Conservation (phyloP, 2,888 invertebrate genomes). For the Steinernema carpocapsae region DNA sequence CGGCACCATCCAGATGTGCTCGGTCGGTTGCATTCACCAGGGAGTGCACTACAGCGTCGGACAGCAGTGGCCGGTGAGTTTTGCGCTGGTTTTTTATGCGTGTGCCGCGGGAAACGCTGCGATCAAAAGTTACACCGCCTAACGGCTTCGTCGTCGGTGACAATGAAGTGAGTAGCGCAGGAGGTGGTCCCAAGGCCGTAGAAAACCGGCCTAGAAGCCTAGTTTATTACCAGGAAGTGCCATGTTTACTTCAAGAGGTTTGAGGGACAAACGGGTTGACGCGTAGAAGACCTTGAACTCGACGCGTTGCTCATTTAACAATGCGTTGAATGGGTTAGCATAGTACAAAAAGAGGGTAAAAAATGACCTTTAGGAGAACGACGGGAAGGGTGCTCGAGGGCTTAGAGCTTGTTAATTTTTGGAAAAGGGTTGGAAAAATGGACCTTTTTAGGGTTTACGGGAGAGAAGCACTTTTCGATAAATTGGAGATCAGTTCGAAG, state of each 20-base stretch:
- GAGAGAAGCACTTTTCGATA: no score
- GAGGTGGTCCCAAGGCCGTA: conserved; percentile 12
- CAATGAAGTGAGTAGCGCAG: conserved; percentile 17
- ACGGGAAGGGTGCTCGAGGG: not conserved
- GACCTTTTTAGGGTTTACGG: no score
- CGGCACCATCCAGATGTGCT: conserved; percentile 60
- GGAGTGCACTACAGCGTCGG: conserved; percentile 56
- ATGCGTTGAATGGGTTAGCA: not conserved
- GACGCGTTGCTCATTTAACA: not conserved
- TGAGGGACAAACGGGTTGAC: conserved; percentile 9
- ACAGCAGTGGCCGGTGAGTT: conserved; percentile 60
- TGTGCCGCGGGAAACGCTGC: not conserved
- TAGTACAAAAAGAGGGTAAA: conserved; percentile 7
- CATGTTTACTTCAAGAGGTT: not conserved
- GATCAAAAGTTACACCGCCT: not conserved
- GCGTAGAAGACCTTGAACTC: conserved; percentile 21
- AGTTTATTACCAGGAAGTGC: not conserved
- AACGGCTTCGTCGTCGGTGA: not conserved
- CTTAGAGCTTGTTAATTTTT: not conserved
- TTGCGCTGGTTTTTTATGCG: conserved; percentile 8
- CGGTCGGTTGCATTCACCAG: conserved; percentile 63
- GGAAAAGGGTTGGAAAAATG: no score
- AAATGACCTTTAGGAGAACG: conserved; percentile 11
- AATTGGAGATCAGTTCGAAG: no score
- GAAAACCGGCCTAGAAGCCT: not conserved